phyloP scores from a whole-genome alignment of 2,113 vertebrate species.

The Sinocyclocheilus maitianheensis region DNA sequence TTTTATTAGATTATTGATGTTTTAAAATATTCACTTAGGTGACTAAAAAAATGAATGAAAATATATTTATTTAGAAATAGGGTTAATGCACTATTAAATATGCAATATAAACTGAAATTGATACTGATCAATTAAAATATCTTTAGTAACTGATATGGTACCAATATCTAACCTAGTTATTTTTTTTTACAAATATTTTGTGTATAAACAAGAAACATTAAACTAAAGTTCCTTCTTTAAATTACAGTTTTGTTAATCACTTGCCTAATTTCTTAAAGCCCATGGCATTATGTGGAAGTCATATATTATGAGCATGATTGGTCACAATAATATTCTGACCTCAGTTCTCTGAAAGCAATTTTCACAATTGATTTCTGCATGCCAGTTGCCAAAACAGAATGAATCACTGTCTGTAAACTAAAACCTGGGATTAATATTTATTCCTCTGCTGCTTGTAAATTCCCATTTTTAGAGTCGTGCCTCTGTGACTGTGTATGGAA shows the following conservation, averaged over 20 bases:
- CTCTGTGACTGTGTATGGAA: background rate
- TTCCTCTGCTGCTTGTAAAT: slow-evolving; percentile 35
- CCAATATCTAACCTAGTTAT: background rate
- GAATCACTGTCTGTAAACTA: slow-evolving; percentile 42
- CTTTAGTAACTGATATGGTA: background rate
- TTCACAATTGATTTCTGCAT: slow-evolving; percentile 51
- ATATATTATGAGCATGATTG: slow-evolving; percentile 45
- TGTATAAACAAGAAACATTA: background rate
- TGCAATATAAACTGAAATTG: background rate
- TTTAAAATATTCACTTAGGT: background rate
- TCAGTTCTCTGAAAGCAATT: slow-evolving; percentile 50
- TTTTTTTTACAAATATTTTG: background rate
- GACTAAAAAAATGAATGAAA: background rate
- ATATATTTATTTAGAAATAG: background rate
- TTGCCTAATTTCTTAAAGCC: slow-evolving; percentile 20
- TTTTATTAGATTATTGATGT: background rate
- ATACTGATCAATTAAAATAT: background rate
- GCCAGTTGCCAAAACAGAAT: slow-evolving; percentile 47
- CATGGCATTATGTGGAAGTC: slow-evolving; percentile 31
- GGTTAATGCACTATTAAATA: background rate
- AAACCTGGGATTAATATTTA: slow-evolving; percentile 43
- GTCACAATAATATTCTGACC: slow-evolving; percentile 45
- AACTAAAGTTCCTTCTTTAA: background rate
- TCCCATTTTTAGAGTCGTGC: background rate
- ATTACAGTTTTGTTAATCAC: slow-evolving; percentile 11